Evolutionary conservation across 2,888 invertebrate species (phyloP), one percentile per base, ranked within the genome.

Genomic region (Drosophila aldrichi): DNA sequence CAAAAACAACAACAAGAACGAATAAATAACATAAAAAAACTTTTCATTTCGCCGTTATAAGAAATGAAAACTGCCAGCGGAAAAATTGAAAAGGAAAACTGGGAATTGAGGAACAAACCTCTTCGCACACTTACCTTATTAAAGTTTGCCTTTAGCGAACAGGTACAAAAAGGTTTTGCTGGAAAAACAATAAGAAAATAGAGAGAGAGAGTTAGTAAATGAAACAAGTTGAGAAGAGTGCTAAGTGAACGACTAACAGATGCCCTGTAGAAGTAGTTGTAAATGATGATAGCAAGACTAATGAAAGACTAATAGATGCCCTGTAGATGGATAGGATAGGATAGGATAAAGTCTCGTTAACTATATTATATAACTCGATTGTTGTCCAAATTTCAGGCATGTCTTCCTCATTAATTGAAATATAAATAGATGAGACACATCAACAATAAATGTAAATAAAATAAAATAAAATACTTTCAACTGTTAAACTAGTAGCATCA

Each of bases 81-180:
- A 25, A 38, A 22, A 43, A n/a, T 6, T 41, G 38, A 25, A 48
- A 46, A 36, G 29, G 41, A 41, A 55, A 41, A 36, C 18, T 34
- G 41, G 10, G 16, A 25, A 56, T 32, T 46, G 36, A 36, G n/a
- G n/a, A 18, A n/a, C n/a, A n/a, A n/a, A 36, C 22, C n/a, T 43
- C 64, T 40, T 36, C 22, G 38, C 34, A 64, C 64, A 80, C 77
- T 77, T 63, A 80, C 77, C 77, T 77, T 67, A 64, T 71, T 79
- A 76, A 77, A 77, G 77, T 77, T 80, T 80, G 51, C 43, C 60
- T 75, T 67, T 72, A 65, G 75, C 82, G 71, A 84, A 82, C 85
- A 85, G 85, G 88, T 85, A 89, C 89, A 84, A 89, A 79, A 52
- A 79, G 67, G 66, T 79, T 76, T 57, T 59, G n/a, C 82, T 82